Evolutionary conservation across 2,797 vertebrate species (phyloP), one percentile per base, ranked within the genome.

Genomic region (Alfaro cultratus): DNA sequence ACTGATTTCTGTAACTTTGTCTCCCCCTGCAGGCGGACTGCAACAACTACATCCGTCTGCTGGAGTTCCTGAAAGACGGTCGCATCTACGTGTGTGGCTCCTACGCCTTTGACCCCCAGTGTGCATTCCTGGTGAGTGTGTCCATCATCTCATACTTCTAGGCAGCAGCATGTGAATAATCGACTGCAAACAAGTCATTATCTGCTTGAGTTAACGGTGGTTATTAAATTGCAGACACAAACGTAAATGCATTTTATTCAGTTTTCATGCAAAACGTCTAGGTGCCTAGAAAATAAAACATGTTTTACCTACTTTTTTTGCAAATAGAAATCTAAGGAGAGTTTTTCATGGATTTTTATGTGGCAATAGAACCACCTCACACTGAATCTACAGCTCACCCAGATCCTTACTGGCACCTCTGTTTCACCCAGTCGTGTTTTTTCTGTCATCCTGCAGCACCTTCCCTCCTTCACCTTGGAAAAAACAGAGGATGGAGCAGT

Each of bases 101-200:
- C 78, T 97, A 97, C 49, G 97, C 97, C 82, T 98, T 97, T 47
- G 96, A 97, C 86, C 97, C 97, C 36, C 97, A 97, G 89, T 98
- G 97, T 90, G 95, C 95, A 89, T 96, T 96, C 87, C 93, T 98
- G 94, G 97, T 98, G 82, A 95, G 80, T 78, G 49, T 23, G 4
- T 73, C 31, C 36, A 45, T 73, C 31, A 9, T 21, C 10, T 77
- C 11, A 39, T 49, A 51, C 15, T 39, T 41, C 9, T 45, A 4
- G 7, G 36, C 18, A 13, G 29, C n/a, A 15, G n/a, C 1, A 9
- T 11, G 62, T 39, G 8, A 18, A 23, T 4, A 23, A 23, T 23
- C 4, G 3, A 10, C 62, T 39, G 31, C 16, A 68, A 41, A 68
- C 3, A 1, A 26, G 31, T 39, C 21, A 39, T 23, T 12, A 12